Conservation (phyloP, 92 coral and sea anemone species). For the Galaxea fascicularis region DNA sequence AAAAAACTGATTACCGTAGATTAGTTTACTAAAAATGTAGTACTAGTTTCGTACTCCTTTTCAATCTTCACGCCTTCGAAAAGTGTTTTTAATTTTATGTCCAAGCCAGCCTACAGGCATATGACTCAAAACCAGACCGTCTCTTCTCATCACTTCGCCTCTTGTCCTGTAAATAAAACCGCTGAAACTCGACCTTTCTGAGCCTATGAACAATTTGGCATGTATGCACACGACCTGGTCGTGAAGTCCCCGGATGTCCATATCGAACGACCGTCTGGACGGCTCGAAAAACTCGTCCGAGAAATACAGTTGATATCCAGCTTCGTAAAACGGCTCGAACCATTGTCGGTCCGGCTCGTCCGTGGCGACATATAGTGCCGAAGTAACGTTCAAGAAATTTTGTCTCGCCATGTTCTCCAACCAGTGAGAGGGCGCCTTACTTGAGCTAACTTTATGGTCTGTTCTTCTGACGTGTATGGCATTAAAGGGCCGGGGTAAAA, state of each 20-base stretch:
- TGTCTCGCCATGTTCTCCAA: conserved; percentile 27
- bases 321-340: conserved; percentile 52
- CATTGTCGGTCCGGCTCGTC: conserved; percentile 47
- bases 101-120: conserved; percentile 58
- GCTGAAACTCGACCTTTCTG: conserved; percentile 57
- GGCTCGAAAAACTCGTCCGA: conserved; percentile 50
- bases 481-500: conserved; percentile 47
- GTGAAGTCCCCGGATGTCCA: conserved; percentile 54
- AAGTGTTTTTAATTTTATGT: conserved; percentile 24
- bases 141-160: conserved; percentile 43
- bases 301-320: conserved; percentile 59
- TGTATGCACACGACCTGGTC: conserved; percentile 57
- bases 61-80: neutral
- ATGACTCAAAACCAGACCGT: conserved; percentile 44
- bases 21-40: too few species aligned
- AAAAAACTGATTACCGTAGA: too few species aligned
- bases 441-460: conserved; percentile 43
- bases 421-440: conserved; percentile 55
- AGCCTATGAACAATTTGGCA: conserved; percentile 54
- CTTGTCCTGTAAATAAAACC: conserved; percentile 60
- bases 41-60: neutral
- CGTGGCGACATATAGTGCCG: conserved; percentile 57
- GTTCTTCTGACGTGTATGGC: conserved; percentile 60
- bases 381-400: conserved; percentile 16
- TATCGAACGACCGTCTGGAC: conserved; percentile 18